A percentile compares a stretch with the other conserved stretches of the same genome.
Conservation (phyloP, 1,140 invertebrate genomes). For the Cherax quadricarinatus region DNA sequence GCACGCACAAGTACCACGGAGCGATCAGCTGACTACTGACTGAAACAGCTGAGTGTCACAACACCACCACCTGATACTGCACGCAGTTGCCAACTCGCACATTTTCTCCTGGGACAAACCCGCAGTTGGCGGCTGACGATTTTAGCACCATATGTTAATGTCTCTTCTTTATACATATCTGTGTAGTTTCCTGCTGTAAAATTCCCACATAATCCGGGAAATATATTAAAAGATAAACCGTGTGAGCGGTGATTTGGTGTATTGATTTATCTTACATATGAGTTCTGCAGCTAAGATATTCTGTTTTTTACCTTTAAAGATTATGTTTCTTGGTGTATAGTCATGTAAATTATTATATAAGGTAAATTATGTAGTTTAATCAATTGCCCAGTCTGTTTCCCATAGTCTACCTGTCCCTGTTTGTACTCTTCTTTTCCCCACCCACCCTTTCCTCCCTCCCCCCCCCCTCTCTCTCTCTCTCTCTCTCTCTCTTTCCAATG, state of each 20-base stretch:
- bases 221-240: background rate
- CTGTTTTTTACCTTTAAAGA: no score
- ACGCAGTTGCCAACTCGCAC: constrained; percentile 51
- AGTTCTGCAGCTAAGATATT: no score
- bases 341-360: no score
- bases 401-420: background rate
- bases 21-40: constrained; percentile 69
- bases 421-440: background rate
- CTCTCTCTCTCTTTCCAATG: no score
- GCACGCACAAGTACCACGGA: constrained; percentile 31
- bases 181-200: background rate
- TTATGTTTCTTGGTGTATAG: no score
- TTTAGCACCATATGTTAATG: background rate
- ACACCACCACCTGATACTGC: constrained; percentile 68
- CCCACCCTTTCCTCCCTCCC: background rate
- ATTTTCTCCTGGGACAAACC: background rate
- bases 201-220: background rate
- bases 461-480: background rate
- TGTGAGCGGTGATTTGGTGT: background rate
- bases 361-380: no score
- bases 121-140: background rate
- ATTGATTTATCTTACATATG: background rate
- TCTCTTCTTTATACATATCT: background rate
- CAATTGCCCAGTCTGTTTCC: background rate
- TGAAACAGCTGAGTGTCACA: constrained; percentile 70